A percentile compares a stretch with the other conserved stretches of the same genome.
Conservation (phyloP, 2,113 vertebrate genomes). For the Petromus typicus region DNA sequence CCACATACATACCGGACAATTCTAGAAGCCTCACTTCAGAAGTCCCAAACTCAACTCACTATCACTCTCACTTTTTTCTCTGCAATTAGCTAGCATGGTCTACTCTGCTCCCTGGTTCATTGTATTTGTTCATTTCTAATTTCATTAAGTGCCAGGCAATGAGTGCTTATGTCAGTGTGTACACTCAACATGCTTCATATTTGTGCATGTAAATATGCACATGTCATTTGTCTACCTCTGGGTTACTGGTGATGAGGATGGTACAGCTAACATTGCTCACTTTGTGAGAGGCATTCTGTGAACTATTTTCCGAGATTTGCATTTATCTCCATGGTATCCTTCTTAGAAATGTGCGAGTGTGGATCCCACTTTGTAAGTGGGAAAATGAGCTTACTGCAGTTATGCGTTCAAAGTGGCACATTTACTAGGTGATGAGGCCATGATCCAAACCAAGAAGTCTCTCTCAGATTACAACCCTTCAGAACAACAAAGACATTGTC, state of each 20-base stretch:
- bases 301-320: constrained; percentile 19
- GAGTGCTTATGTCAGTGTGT: background rate
- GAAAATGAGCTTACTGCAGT: background rate
- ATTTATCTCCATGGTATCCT: background rate
- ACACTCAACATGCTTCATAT: background rate
- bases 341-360: background rate
- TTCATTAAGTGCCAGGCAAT: background rate
- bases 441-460: background rate
- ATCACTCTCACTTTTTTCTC: background rate
- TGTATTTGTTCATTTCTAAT: background rate
- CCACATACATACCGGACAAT: background rate
- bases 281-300: background rate
- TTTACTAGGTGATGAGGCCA: constrained; percentile 53
- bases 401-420: constrained; percentile 59
- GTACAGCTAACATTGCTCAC: background rate
- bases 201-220: background rate
- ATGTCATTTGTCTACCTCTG: background rate
- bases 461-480: background rate
- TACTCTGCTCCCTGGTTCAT: background rate
- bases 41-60: background rate
- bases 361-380: background rate
- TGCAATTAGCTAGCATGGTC: background rate
- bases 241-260: background rate
- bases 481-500: background rate
- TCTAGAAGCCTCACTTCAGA: background rate